phyloP scores from a whole-genome alignment of 2,113 vertebrate species.

The Mobula hypostoma region DNA sequence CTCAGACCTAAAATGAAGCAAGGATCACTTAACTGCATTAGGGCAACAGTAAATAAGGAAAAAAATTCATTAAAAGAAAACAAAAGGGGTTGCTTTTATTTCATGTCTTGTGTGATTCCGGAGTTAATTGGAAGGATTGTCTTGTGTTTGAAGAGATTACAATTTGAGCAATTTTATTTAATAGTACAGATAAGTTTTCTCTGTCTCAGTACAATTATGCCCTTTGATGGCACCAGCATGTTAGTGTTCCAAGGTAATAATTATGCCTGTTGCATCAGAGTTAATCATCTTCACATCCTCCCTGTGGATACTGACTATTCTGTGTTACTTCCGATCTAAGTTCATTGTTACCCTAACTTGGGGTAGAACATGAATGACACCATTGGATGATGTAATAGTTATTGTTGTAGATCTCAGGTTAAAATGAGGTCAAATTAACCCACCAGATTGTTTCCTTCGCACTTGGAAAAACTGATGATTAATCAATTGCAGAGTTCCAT shows the following conservation, averaged over 20 bases:
- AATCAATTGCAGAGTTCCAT: slow-evolving; percentile 34
- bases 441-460: slow-evolving; percentile 16
- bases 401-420: slow-evolving; percentile 17
- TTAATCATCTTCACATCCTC: slow-evolving; percentile 26
- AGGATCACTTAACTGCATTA: background rate
- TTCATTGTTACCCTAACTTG: background rate
- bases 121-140: slow-evolving; percentile 4
- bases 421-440: slow-evolving; percentile 23
- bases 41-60: background rate
- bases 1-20: background rate
- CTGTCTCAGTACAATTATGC: background rate
- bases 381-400: slow-evolving; percentile 9
- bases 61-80: background rate
- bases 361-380: background rate
- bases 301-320: background rate
- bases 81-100: background rate
- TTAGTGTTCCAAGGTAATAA: background rate
- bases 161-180: background rate
- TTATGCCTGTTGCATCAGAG: background rate
- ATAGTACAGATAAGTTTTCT: background rate
- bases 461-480: slow-evolving; percentile 35
- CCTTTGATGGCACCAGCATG: background rate
- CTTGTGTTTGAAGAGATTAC: background rate
- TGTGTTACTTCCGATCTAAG: background rate
- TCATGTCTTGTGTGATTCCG: background rate